These are phyloP conservation scores for Laticauda colubrina DNA, from an alignment of 2,113 vertebrate species.

Conservation along the genomic window DNA sequence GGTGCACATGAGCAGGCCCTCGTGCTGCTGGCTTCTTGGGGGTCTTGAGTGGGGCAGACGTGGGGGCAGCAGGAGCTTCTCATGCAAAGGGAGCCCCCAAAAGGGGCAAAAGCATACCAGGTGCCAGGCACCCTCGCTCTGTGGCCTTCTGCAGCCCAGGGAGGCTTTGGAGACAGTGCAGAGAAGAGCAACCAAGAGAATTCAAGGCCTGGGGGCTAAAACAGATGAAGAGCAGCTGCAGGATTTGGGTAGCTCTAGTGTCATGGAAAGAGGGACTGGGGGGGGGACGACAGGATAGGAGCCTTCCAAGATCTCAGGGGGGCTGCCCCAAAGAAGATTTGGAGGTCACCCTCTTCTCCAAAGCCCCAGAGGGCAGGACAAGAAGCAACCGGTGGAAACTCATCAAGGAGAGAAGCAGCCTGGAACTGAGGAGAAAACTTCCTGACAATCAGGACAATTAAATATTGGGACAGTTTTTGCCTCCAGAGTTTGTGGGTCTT, in stretches of 20 bases:
- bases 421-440: no score
- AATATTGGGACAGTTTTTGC: no score
- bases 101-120: background rate
- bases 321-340: no score
- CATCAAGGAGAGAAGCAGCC: no score
- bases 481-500: no score
- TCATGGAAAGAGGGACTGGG: accelerated
- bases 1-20: background rate
- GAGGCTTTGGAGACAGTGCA: background rate
- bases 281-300: no score
- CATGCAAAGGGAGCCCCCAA: no score
- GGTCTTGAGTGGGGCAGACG: background rate
- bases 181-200: background rate
- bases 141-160: background rate
- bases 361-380: no score
- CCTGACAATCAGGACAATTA: no score
- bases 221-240: background rate
- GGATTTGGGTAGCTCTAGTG: no score
- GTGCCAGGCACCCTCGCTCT: background rate
- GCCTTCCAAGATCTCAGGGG: background rate
- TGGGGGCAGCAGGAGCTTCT: background rate
- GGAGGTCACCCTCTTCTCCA: no score
- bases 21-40: background rate
- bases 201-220: background rate
- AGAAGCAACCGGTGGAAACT: no score